These are phyloP conservation scores for human (Homo sapiens) DNA, from an alignment of 2,113 vertebrate genomes.

Conservation along the genomic window GRCh38 chr20:16225001-16225500, in stretches of 20 bases:
- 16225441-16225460: not conserved
- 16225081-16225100: slow-evolving; percentile 93
- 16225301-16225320: not conserved
- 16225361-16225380: not conserved
- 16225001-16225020: slow-evolving; percentile 90
- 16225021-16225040: slow-evolving; percentile 92
- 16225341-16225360: not conserved
- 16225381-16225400: not conserved
- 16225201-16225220: slow-evolving; percentile 11
- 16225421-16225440: not conserved
- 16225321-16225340: not conserved
- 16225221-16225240: not conserved
- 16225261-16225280: slow-evolving; percentile 7
- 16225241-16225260: not conserved
- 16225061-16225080: slow-evolving; percentile 86
- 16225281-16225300: not conserved
- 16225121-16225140: slow-evolving; percentile 90
- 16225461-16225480: not conserved
- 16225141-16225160: slow-evolving; percentile 83
- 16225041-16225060: slow-evolving; percentile 89
- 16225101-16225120: slow-evolving; percentile 89
- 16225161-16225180: slow-evolving; percentile 27
- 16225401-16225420: not conserved
- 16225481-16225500: not conserved
- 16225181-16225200: slow-evolving; percentile 24